Conservation (phyloP, 2,888 invertebrate genomes). For the Drosophila leonis region DNA sequence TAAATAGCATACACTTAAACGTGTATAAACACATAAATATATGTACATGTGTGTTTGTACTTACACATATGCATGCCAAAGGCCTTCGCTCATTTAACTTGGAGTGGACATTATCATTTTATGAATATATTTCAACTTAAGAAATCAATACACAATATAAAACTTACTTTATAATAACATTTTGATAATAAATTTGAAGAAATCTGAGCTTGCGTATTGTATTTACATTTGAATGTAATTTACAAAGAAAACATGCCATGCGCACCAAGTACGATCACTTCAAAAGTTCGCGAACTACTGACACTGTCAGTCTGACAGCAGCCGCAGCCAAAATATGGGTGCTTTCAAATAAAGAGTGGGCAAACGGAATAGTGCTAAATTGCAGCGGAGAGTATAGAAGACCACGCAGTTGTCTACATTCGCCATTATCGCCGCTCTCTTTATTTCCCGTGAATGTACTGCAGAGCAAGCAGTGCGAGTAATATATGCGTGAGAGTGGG, state of each 20-base stretch:
- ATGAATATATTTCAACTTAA: neutral
- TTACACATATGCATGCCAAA: neutral
- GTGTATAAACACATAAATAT: neutral
- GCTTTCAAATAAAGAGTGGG: neutral
- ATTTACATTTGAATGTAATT: neutral
- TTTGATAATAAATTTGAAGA: too few species aligned
- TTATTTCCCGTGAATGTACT: neutral
- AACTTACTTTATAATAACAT: too few species aligned
- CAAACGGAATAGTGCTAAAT: too few species aligned
- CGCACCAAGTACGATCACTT: neutral
- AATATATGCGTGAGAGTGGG: neutral
- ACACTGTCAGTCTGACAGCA: too few species aligned
- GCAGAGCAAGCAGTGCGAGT: neutral
- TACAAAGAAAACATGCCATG: neutral
- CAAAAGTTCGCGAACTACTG: neutral
- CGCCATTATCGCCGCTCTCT: neutral
- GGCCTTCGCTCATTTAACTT: neutral
- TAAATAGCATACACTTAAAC: neutral
- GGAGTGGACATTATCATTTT: neutral
- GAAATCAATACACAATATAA: too few species aligned
- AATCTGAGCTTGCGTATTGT: too few species aligned
- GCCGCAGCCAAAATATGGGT: neutral
- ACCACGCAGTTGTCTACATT: neutral
- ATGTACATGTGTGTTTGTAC: neutral
- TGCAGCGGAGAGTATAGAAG: neutral